Conservation (phyloP, 2,888 invertebrate species). For the Hyalella azteca region DNA sequence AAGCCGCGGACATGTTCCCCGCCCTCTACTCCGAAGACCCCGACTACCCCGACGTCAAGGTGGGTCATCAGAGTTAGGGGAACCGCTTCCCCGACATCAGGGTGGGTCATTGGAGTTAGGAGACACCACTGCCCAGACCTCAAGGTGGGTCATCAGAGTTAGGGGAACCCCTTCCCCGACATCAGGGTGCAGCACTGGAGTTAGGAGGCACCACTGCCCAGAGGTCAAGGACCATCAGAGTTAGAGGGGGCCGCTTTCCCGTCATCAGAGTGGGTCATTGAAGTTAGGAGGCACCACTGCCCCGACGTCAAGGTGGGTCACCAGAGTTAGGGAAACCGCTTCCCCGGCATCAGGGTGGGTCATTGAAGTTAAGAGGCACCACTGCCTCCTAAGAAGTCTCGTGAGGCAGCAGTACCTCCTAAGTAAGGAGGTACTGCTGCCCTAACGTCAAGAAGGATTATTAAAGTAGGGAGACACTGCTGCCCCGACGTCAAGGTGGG, state of each 20-base stretch:
- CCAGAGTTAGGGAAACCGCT: background rate
- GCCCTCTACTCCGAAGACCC: slow-evolving; percentile 56
- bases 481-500: too few species aligned
- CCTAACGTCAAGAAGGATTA: slow-evolving; percentile 47
- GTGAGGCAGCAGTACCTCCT: background rate
- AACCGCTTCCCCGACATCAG: too few species aligned
- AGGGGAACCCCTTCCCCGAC: too few species aligned
- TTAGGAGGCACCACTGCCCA: slow-evolving; percentile 58
- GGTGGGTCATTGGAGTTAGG: too few species aligned
- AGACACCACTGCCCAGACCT: slow-evolving; percentile 55
- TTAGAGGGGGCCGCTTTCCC: too few species aligned
- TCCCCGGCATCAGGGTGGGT: too few species aligned
- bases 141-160: slow-evolving; percentile 33
- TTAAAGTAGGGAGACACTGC: background rate
- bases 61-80: background rate
- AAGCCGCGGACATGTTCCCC: slow-evolving; percentile 51
- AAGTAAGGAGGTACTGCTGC: too few species aligned
- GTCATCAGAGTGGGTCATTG: too few species aligned
- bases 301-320: slow-evolving; percentile 45
- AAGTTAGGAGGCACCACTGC: too few species aligned
- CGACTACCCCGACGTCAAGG: slow-evolving; percentile 52
- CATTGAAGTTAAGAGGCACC: too few species aligned
- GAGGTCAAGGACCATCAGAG: slow-evolving; percentile 37
- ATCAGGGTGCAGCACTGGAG: too few species aligned
- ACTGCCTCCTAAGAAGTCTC: slow-evolving; percentile 43